Evolutionary conservation across 35 echinoderm and acorn worm species (phyloP).

Genomic region (Heliocidaris erythrogramma): DNA sequence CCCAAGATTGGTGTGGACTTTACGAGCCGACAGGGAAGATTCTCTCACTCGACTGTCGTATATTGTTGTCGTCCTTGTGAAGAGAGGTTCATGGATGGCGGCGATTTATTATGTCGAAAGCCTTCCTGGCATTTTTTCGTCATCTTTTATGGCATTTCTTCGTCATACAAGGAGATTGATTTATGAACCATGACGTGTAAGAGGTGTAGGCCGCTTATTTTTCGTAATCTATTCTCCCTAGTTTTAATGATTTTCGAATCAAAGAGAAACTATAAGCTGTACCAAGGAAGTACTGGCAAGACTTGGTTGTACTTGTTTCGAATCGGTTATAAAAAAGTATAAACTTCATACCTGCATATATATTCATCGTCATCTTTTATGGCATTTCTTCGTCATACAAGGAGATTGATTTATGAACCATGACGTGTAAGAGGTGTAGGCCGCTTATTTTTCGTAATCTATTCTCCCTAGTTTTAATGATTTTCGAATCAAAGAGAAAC

Average conservation of each 20-base stretch:
- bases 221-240: neutral
- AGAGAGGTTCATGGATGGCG: neutral
- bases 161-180: neutral
- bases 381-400: neutral
- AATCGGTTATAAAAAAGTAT: too few species aligned
- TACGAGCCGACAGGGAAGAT: neutral
- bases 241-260: too few species aligned
- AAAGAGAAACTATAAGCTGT: too few species aligned
- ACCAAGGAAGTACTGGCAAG: too few species aligned
- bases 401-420: neutral
- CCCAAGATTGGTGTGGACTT: neutral
- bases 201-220: neutral
- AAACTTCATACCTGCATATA: too few species aligned
- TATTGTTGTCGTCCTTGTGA: neutral
- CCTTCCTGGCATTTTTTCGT: neutral
- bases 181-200: neutral
- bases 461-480: neutral
- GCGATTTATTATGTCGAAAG: neutral
- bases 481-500: too few species aligned
- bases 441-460: too few species aligned
- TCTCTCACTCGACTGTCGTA: neutral
- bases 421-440: neutral
- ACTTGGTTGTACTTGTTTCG: too few species aligned
- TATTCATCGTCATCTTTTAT: too few species aligned
- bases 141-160: neutral